Percentiles rank a stretch among this genome's conserved stretches.
phyloP scores from a whole-genome alignment of 2,113 vertebrate genomes.

The Larimichthys crocea region DNA sequence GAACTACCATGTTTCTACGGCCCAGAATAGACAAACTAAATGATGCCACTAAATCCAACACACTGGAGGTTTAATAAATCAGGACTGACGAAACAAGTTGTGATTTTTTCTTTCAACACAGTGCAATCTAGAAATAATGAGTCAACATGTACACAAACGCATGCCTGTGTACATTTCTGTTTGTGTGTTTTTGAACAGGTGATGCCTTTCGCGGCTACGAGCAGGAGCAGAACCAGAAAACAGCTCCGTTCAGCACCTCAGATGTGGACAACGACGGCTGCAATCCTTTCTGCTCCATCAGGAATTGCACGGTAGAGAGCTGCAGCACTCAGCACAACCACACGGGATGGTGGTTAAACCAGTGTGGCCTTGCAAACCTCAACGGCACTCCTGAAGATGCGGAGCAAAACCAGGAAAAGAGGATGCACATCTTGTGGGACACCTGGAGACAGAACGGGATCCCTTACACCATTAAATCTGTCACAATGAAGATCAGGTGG shows the following conservation, averaged over 20 bases:
- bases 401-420: conserved; percentile 60
- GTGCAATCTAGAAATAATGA: not conserved
- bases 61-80: not conserved
- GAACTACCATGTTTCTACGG: too few relatives aligned
- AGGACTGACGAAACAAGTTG: not conserved
- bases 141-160: not conserved
- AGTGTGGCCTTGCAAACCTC: conserved; percentile 82
- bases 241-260: conserved; percentile 90
- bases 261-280: conserved; percentile 83
- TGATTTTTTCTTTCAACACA: not conserved
- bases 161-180: conserved; percentile 4
- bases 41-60: too few relatives aligned
- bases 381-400: conserved; percentile 83
- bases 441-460: conserved; percentile 88
- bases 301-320: conserved; percentile 85
- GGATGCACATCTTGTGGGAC: conserved; percentile 88
- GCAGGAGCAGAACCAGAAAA: conserved; percentile 91
- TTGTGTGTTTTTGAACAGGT: conserved; percentile 75
- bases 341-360: conserved; percentile 58
- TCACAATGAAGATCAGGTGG: conserved; percentile 93
- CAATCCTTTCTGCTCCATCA: conserved; percentile 84
- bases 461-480: conserved; percentile 89
- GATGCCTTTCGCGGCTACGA: conserved; percentile 90
- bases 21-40: too few relatives aligned
- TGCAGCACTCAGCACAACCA: conserved; percentile 87